Evolutionary conservation across 2,888 invertebrate genomes (phyloP), one percentile per base, ranked within the genome.

Genomic region (Encarsia formosa): DNA sequence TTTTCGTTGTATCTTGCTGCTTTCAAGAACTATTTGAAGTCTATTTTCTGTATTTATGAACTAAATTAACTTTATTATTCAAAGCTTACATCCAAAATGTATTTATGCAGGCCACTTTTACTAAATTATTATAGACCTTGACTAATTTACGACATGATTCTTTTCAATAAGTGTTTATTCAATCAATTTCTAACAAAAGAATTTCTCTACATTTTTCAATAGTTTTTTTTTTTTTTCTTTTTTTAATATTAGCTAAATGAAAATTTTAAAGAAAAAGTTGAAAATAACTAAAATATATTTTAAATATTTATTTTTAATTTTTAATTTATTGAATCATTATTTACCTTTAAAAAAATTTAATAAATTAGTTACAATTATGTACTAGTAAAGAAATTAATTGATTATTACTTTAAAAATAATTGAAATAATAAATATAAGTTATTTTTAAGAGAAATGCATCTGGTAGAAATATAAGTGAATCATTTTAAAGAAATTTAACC

Each of bases 61-160:
- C 34, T 52, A 15, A 4, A 31, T 31, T 31, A n/a, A 3, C 6
- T 37, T 45, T 23, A 15, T 52, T 40, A 45, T 49, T 49, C 37
- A 49, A 56, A 43, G 43, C 52, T 56, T 56, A 49, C 13, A 40
- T 31, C 43, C 49, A 52, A 18, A 38, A 43, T 49, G 39, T 47
- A 49, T 22, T 37, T 29, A 31, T 40, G 35, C 46, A 52, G 40
- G 43, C 49, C 47, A 46, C 24, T 18, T 35, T 49, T 29, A 39
- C n/a, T n/a, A n/a, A n/a, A n/a, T n/a, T n/a, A n/a, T n/a, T n/a
- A n/a, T n/a, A n/a, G n/a, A n/a, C n/a, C n/a, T n/a, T n/a, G n/a
- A n/a, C n/a, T n/a, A n/a, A n/a, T n/a, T n/a, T n/a, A n/a, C n/a
- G n/a, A n/a, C n/a, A n/a, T n/a, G n/a, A n/a, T n/a, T n/a, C n/a